Evolutionary conservation across 92 coral and sea anemone species (phyloP), one percentile per base, ranked within the genome.

Genomic region (Scolanthus callimorphus): DNA sequence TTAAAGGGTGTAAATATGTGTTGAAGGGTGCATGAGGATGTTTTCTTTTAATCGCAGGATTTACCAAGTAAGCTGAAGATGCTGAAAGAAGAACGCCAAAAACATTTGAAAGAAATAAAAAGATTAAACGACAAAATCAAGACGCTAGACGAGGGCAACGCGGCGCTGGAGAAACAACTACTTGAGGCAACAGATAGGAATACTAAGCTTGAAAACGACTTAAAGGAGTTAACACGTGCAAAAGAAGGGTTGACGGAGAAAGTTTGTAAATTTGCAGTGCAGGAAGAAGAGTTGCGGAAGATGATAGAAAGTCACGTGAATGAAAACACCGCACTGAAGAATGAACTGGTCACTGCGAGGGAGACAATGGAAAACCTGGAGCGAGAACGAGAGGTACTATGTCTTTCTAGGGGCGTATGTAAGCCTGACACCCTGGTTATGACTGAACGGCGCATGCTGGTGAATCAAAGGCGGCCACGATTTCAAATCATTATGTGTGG

Each of bases 361-460:
- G 75, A 68, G 31, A 68, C 75, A 1, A 57, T 49, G 57, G 55
- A 68, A 25, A 68, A 68, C 57, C 45, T 53, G 20, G 75, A 68
- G 27, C 52, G 55, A 57, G 75, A 68, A 57, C 30, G 75, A 43
- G 75, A 68, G 73, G 73, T 28, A 20, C 24, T 58, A 34, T 6
- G 15, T 34, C 41, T 6, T 34, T 34, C 41, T 34, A 34, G 8
- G 6, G 41, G n/a, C n/a, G n/a, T n/a, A n/a, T n/a, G n/a, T n/a
- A n/a, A n/a, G n/a, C n/a, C n/a, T n/a, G n/a, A n/a, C n/a, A n/a
- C n/a, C n/a, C n/a, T n/a, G n/a, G n/a, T n/a, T n/a, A n/a, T n/a
- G n/a, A n/a, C n/a, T n/a, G n/a, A n/a, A n/a, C n/a, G n/a, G n/a
- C n/a, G n/a, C n/a, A n/a, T n/a, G n/a, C n/a, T n/a, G n/a, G n/a